Base-by-base conservation (phyloP, 1,140 invertebrate species). In the Heliconius melpomene region DNA sequence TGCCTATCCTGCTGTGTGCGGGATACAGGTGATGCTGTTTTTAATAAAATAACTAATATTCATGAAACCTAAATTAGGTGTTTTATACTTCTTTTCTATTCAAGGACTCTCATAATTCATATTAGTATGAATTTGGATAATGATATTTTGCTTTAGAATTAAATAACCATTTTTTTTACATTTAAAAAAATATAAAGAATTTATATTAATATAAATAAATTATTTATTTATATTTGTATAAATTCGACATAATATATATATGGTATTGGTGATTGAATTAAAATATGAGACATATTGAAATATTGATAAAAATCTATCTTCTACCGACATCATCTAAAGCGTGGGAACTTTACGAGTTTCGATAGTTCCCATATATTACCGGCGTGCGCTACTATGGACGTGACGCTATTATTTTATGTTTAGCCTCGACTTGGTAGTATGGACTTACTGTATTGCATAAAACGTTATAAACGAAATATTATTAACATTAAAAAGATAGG, bases 331-430 rank as follows among this genome's bases (percentile, higher is more conserved):
- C 46, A 74, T n/a, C 23, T 46, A 36, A 6, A 52, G 57, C 74
- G 74, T 76, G 74, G 74, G 74, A 76, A 76, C 74, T 66, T 76
- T 66, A 23, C 36, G 32, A 76, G 74, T 60, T 75, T 76, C 11
- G 74, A 76, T 76, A 74, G 73, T 79, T 75, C 72, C 52, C 38
- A 74, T 79, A 70, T 71, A 70, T 40, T 52, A 29, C 26, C n/a
- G 60, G 60, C 23, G 60, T 66, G 9, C 72, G 72, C 72, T 76
- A 72, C 73, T n/a, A 46, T 73, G 54, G 71, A 73, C 70, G 70
- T 73, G 71, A 72, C 50, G 70, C 74, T 72, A 73, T 70, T 81
- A 78, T 77, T 72, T 66, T 66, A 66, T 66, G 60, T 26, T 66
- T 66, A 66, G 23, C 23, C 29, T 16, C 23, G 11, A 66, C 60